These are phyloP conservation scores for Ochlodes sylvanus DNA, from an alignment of 2,888 invertebrate species.

Conservation along the genomic window DNA sequence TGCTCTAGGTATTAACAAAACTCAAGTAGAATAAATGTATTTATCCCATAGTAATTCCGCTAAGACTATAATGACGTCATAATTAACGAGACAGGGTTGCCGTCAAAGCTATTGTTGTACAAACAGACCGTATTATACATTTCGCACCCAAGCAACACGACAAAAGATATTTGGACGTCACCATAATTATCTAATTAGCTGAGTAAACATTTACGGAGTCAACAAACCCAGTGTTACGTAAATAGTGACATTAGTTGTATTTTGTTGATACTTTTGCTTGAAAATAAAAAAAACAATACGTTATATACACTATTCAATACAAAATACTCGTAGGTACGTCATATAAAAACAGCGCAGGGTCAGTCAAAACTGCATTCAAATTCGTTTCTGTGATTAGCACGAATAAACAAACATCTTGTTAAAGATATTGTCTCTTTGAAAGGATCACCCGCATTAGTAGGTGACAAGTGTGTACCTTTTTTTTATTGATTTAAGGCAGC, in stretches of 20 bases:
- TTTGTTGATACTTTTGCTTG: neutral
- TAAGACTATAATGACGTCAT: conserved; percentile 18
- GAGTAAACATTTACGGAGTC: conserved; percentile 17
- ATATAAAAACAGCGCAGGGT: too few species aligned
- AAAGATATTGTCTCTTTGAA: too few species aligned
- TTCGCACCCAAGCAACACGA: conserved; percentile 14
- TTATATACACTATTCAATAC: too few species aligned
- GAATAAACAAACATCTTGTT: too few species aligned
- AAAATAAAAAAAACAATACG: too few species aligned
- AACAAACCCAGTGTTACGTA: conserved; percentile 20
- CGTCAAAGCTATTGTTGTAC: conserved; percentile 30
- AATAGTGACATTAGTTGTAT: conserved; percentile 7
- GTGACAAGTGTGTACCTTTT: too few species aligned
- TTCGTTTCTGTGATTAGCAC: too few species aligned
- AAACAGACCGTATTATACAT: conserved; percentile 20
- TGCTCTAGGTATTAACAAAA: neutral
- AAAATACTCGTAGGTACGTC: too few species aligned
- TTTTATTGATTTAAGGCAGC: too few species aligned
- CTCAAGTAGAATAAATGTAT: conserved; percentile 1
- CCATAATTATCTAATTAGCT: conserved; percentile 35
- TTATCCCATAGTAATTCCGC: neutral
- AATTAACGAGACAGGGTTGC: conserved; percentile 19
- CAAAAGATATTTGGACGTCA: conserved; percentile 26
- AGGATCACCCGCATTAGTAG: too few species aligned
- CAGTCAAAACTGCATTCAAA: too few species aligned